Conservation (phyloP, 2,113 vertebrate species). For the Lutjanus erythropterus region DNA sequence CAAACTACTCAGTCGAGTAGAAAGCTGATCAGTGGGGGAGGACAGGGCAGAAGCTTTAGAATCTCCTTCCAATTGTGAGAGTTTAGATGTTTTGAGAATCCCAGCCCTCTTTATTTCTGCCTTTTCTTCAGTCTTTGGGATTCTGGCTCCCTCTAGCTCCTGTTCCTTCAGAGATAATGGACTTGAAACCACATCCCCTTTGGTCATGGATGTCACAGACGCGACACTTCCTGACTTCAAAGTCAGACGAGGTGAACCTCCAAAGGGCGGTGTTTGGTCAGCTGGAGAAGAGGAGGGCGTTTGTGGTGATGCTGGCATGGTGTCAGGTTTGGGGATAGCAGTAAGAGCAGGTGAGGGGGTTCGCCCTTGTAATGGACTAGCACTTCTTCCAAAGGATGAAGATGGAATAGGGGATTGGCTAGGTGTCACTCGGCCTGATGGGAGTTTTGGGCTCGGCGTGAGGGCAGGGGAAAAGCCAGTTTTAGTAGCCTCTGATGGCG, state of each 20-base stretch:
- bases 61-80: not conserved
- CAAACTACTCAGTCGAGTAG: slow-evolving; percentile 28
- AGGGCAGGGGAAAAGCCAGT: not conserved
- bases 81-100: slow-evolving; percentile 44
- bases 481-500: slow-evolving; percentile 5
- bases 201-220: not conserved
- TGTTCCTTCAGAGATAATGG: slow-evolving; percentile 5
- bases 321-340: not conserved
- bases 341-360: not conserved
- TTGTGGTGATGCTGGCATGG: not conserved
- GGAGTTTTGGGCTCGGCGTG: slow-evolving; percentile 38
- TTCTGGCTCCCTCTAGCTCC: not conserved
- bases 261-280: not conserved
- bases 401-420: slow-evolving; percentile 12
- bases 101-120: slow-evolving; percentile 42
- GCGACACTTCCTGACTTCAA: slow-evolving; percentile 15
- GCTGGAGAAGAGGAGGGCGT: not conserved
- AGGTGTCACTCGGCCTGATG: not conserved
- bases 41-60: not conserved
- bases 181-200: slow-evolving; percentile 5
- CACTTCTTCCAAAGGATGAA: slow-evolving; percentile 24
- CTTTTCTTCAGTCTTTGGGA: slow-evolving; percentile 27
- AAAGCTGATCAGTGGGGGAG: slow-evolving; percentile 33
- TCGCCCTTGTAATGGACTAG: slow-evolving; percentile 1
- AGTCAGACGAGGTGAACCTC: slow-evolving; percentile 7